phyloP scores from a whole-genome alignment of 2,797 vertebrate genomes.

The Sebastiscus albofasciatus region DNA sequence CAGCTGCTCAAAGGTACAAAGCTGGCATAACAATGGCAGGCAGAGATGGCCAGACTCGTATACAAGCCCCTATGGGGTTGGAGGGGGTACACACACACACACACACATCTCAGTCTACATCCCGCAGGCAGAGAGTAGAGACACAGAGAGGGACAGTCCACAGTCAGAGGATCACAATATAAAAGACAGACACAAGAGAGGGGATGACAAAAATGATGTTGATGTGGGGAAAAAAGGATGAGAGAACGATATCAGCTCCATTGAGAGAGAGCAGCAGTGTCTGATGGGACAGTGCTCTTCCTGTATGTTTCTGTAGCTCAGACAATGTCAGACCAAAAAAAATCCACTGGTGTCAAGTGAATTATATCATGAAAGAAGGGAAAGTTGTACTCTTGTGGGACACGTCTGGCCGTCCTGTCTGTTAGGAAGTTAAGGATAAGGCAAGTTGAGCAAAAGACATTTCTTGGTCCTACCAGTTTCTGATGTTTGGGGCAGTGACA shows the following conservation, averaged over 20 bases:
- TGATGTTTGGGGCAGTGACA: constrained; percentile 3
- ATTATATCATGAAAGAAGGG: constrained; percentile 37
- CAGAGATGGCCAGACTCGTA: constrained; percentile 62
- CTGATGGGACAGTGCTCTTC: constrained; percentile 39
- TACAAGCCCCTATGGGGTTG: constrained; percentile 60
- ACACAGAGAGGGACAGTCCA: constrained; percentile 41
- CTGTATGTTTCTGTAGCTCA: constrained; percentile 35
- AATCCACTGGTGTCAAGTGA: constrained; percentile 40
- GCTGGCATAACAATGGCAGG: constrained; percentile 69
- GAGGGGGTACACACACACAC: constrained; percentile 20
- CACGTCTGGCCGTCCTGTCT: constrained; percentile 22
- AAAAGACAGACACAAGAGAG: constrained; percentile 61
- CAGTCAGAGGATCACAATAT: constrained; percentile 57
- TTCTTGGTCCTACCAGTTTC: constrained; percentile 2
- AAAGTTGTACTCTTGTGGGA: constrained; percentile 38
- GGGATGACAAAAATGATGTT: constrained; percentile 63
- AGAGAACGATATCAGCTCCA: constrained; percentile 28
- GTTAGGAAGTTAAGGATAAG: constrained; percentile 29
- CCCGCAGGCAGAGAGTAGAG: constrained; percentile 47
- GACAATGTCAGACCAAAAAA: constrained; percentile 32
- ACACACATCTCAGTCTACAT: constrained; percentile 21
- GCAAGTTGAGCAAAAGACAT: constrained; percentile 16
- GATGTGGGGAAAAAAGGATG: constrained; percentile 28
- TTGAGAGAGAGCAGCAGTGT: constrained; percentile 25
- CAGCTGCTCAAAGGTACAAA: constrained; percentile 70